Evolutionary conservation across 2,888 invertebrate genomes (phyloP).

Genomic region (Melieria crassipennis): DNA sequence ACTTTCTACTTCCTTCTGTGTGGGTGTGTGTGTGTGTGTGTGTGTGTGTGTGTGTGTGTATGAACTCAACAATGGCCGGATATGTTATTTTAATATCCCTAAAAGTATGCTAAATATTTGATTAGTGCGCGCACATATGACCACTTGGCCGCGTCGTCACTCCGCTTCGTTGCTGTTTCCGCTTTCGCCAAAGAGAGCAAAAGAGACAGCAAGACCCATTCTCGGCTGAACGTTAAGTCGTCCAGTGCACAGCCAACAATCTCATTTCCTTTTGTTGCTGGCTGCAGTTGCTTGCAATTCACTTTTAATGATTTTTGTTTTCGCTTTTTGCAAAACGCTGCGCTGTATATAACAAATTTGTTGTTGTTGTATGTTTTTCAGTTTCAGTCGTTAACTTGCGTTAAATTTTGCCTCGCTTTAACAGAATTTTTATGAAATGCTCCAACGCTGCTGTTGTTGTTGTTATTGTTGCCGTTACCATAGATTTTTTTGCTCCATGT

Average conservation of each 20-base stretch:
- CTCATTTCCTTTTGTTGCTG: not conserved
- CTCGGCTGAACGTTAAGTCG: not conserved
- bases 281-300: not conserved
- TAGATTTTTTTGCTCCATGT: too few species aligned
- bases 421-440: too few species aligned
- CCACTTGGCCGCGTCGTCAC: not conserved
- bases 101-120: slow-evolving; percentile 63
- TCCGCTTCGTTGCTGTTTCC: not conserved
- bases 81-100: slow-evolving; percentile 57
- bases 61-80: slow-evolving; percentile 6
- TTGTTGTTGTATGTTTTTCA: too few species aligned
- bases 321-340: too few species aligned
- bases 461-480: too few species aligned
- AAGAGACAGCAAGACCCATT: too few species aligned
- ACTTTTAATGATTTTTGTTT: not conserved
- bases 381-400: too few species aligned
- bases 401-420: too few species aligned
- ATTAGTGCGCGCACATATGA: slow-evolving; percentile 44
- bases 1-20: too few species aligned
- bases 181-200: not conserved
- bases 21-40: not conserved
- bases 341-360: too few species aligned
- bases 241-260: not conserved
- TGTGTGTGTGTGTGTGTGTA: not conserved
- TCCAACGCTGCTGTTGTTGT: too few species aligned